Conservation (phyloP, 2,888 invertebrate species). For the Thymelicus acteon region DNA sequence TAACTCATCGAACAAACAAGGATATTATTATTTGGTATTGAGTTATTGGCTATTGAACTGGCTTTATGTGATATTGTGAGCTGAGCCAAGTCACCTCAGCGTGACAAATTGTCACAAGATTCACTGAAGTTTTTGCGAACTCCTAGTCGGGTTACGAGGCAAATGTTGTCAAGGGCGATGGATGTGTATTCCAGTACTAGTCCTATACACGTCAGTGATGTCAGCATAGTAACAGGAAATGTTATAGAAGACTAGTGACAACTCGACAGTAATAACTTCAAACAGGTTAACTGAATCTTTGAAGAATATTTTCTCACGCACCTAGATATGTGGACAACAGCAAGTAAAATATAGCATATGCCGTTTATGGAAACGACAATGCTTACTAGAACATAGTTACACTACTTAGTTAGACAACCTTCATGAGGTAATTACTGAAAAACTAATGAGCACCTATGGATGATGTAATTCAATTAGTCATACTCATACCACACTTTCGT, state of each 20-base stretch:
- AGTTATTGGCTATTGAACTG: background rate
- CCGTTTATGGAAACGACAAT: background rate
- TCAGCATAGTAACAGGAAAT: too few relatives aligned
- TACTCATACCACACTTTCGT: constrained; percentile 26
- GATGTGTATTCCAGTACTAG: background rate
- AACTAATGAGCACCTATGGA: constrained; percentile 8
- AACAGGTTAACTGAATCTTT: background rate
- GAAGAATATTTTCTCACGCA: background rate
- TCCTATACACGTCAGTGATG: too few relatives aligned
- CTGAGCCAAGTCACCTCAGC: background rate
- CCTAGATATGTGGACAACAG: background rate
- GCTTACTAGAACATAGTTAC: background rate
- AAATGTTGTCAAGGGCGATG: background rate
- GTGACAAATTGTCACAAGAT: background rate
- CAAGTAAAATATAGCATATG: background rate
- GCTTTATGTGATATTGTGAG: background rate
- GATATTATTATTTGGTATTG: background rate
- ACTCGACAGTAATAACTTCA: background rate
- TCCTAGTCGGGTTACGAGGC: background rate
- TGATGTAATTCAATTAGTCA: constrained; percentile 28
- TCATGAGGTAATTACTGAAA: constrained; percentile 24
- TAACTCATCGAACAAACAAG: background rate
- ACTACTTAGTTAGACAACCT: background rate
- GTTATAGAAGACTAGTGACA: background rate
- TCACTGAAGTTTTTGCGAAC: background rate